A percentile compares a stretch with the other conserved stretches of the same genome.
phyloP scores from a whole-genome alignment of 92 coral and sea anemone genomes.

The Parazoanthus atlanticus region DNA sequence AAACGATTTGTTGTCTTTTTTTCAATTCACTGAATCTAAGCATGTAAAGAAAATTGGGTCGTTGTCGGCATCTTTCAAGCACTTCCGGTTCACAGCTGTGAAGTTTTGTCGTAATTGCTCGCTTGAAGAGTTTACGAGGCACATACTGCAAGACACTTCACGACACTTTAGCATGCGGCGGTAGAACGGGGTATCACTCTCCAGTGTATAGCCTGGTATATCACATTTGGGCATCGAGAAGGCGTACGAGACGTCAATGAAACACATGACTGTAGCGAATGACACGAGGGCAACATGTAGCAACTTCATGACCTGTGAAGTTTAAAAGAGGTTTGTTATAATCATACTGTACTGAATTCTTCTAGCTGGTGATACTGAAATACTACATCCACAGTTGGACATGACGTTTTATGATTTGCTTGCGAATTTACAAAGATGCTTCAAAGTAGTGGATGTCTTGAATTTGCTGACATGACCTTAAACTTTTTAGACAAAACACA shows the following conservation, averaged over 20 bases:
- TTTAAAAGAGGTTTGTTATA: neutral
- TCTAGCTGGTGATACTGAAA: too few species aligned
- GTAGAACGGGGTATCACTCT: neutral
- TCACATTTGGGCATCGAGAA: neutral
- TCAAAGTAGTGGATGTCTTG: too few species aligned
- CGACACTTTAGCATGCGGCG: neutral
- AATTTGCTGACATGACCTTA: too few species aligned
- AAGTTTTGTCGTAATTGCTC: neutral
- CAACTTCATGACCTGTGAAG: slow-evolving; percentile 1
- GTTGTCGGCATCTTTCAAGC: neutral
- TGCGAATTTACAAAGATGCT: too few species aligned
- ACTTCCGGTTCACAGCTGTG: neutral
- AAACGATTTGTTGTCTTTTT: too few species aligned
- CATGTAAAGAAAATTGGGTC: neutral
- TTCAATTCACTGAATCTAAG: neutral
- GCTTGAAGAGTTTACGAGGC: neutral
- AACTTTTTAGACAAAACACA: too few species aligned
- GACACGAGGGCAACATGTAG: neutral
- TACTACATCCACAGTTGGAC: too few species aligned
- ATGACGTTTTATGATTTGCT: too few species aligned
- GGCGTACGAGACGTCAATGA: neutral
- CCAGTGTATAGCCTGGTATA: neutral
- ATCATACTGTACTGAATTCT: too few species aligned
- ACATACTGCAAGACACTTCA: neutral
- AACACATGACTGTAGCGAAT: neutral